phyloP scores from a whole-genome alignment of 2,113 vertebrate genomes.

The Trogon surrucura region DNA sequence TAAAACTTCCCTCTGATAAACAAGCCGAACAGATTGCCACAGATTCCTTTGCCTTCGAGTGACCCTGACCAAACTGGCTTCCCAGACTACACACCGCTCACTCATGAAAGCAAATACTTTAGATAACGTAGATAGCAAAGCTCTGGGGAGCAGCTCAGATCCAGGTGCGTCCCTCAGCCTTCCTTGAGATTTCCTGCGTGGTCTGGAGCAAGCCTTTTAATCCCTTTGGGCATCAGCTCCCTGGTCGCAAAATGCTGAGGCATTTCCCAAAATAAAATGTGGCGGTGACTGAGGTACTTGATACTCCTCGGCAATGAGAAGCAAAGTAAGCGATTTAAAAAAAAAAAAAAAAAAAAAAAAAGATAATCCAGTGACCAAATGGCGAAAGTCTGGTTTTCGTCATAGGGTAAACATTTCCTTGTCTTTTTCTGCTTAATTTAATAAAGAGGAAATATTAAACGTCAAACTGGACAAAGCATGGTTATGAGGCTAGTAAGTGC shows the following conservation, averaged over 20 bases:
- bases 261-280: neutral
- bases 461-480: neutral
- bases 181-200: neutral
- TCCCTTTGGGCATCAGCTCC: neutral
- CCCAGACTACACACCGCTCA: fast-evolving
- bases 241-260: neutral
- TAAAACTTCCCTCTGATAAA: neutral
- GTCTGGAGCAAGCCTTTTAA: neutral
- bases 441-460: neutral
- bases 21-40: fast-evolving
- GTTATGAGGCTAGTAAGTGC: neutral
- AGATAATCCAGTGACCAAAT: neutral
- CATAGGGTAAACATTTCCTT: neutral
- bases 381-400: neutral
- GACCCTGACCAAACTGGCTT: neutral
- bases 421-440: neutral
- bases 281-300: neutral
- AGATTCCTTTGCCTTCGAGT: fast-evolving
- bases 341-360: neutral
- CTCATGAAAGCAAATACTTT: too few species aligned
- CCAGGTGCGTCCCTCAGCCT: neutral
- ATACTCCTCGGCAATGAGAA: neutral
- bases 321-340: neutral
- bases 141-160: neutral
- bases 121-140: neutral